A percentile compares a stretch with the other conserved stretches of the same genome.
Conservation (phyloP, 1,140 invertebrate genomes). For the Atta colombica region DNA sequence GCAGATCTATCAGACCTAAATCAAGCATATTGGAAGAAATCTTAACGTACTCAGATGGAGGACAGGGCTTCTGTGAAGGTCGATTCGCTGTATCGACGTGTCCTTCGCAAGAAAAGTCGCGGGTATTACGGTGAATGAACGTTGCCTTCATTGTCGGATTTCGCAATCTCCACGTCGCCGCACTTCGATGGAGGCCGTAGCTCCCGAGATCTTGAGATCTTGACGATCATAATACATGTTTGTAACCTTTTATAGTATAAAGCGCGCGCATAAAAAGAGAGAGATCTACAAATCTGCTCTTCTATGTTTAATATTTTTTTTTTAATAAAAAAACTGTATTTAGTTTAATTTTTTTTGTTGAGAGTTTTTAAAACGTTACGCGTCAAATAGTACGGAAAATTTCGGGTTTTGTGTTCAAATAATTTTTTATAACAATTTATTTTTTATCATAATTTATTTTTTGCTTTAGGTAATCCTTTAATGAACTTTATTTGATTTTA, state of each 20-base stretch:
- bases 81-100: slow-evolving; percentile 2
- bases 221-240: neutral
- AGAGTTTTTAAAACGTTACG: neutral
- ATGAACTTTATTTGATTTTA: neutral
- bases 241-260: slow-evolving; percentile 3
- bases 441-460: neutral
- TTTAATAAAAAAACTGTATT: neutral
- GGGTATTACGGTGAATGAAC: slow-evolving; percentile 80
- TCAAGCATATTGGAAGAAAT: slow-evolving; percentile 14
- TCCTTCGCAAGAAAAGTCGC: slow-evolving; percentile 58
- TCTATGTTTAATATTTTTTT: neutral
- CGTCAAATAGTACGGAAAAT: neutral
- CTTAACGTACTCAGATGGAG: slow-evolving; percentile 22
- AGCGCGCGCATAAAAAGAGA: neutral
- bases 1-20: neutral
- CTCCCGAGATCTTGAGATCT: slow-evolving; percentile 67
- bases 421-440: neutral
- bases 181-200: slow-evolving; percentile 78
- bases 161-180: slow-evolving; percentile 75
- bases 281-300: neutral
- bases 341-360: neutral
- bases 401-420: neutral
- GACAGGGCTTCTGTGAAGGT: slow-evolving; percentile 40
- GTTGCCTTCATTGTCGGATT: slow-evolving; percentile 77
- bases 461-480: neutral